Percentiles rank a stretch among this genome's conserved stretches.
These are phyloP conservation scores for Epinotia brunnichana DNA, from an alignment of 2,888 invertebrate species.

Conservation along the genomic window DNA sequence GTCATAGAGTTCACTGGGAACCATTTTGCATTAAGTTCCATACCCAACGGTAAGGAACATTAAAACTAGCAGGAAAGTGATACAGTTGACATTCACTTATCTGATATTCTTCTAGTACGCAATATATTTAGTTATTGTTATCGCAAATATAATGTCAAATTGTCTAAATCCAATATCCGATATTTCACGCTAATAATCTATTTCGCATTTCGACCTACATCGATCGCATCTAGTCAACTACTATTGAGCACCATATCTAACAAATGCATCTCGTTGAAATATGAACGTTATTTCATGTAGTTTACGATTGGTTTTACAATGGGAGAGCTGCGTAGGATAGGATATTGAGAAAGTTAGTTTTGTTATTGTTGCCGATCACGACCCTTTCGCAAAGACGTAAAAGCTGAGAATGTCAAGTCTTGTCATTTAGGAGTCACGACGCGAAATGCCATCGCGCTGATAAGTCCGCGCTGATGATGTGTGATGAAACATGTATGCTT, in stretches of 20 bases:
- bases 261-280: neutral
- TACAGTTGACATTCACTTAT: neutral
- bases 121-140: neutral
- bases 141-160: neutral
- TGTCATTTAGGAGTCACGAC: conserved; percentile 81
- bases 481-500: conserved; percentile 48
- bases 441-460: conserved; percentile 71
- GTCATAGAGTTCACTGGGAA: no score
- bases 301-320: conserved; percentile 1
- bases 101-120: neutral
- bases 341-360: conserved; percentile 15
- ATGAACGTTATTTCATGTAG: neutral
- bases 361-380: conserved; percentile 76
- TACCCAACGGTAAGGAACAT: no score
- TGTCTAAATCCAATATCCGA: conserved; percentile 11
- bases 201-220: conserved; percentile 62
- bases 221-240: conserved; percentile 63
- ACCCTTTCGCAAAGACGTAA: conserved; percentile 80
- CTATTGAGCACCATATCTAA: conserved; percentile 52
- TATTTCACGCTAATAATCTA: conserved; percentile 22
- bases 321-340: neutral
- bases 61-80: no score
- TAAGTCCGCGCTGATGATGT: conserved; percentile 52
- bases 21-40: no score
- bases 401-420: conserved; percentile 82